These are phyloP conservation scores for Choristoneura rosaceana DNA, from an alignment of 2,888 invertebrate genomes.

Conservation along the genomic window DNA sequence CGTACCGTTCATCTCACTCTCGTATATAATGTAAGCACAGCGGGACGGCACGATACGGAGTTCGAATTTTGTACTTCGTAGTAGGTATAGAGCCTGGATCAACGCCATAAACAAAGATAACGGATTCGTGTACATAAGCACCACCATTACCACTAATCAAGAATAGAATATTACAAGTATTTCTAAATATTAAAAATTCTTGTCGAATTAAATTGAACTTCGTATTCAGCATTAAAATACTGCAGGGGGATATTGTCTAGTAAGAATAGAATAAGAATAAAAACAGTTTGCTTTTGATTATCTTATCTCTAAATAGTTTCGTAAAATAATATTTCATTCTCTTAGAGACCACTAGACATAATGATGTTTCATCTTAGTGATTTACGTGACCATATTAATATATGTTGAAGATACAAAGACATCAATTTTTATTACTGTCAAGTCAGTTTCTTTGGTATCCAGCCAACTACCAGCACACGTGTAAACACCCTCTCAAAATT, in stretches of 20 bases:
- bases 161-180: not conserved
- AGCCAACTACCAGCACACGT: conserved; percentile 22
- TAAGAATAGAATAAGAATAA: not conserved
- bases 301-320: not conserved
- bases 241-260: too few species aligned
- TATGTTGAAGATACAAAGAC: conserved; percentile 6
- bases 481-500: conserved; percentile 6
- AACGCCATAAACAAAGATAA: not conserved
- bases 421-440: conserved; percentile 31
- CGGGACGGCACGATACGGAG: too few species aligned
- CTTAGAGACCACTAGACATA: not conserved
- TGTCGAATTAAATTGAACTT: not conserved
- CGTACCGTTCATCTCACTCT: too few species aligned
- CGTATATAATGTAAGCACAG: too few species aligned
- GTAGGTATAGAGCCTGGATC: not conserved
- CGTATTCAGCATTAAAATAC: too few species aligned
- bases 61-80: too few species aligned
- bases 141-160: not conserved
- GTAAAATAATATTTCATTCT: not conserved
- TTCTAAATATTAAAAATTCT: not conserved
- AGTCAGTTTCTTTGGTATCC: conserved; percentile 28
- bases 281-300: not conserved
- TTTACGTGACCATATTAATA: conserved; percentile 23
- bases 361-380: conserved; percentile 21
- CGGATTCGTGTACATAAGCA: conserved; percentile 2